phyloP scores from a whole-genome alignment of 2,888 invertebrate species.

The Drosophila koepferae region DNA sequence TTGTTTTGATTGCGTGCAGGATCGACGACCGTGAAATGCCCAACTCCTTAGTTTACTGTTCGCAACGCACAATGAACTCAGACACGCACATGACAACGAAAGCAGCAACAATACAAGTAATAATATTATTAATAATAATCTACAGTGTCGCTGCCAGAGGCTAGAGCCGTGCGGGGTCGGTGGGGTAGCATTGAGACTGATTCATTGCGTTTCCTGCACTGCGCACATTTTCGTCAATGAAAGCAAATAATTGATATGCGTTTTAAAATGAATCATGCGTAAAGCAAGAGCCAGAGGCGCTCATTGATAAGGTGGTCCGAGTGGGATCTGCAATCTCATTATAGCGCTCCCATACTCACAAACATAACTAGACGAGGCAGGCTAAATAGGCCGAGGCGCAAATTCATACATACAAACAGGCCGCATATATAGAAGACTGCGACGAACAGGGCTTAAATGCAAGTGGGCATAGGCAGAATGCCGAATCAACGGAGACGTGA shows the following conservation, averaged over 20 bases:
- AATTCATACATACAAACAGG: background rate
- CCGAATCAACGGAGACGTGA: slow-evolving; percentile 55
- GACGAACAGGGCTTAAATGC: slow-evolving; percentile 44
- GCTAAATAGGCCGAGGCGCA: slow-evolving; percentile 58
- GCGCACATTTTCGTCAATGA: slow-evolving; percentile 74
- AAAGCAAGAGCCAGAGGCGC: slow-evolving; percentile 19
- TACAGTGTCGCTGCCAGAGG: slow-evolving; percentile 6
- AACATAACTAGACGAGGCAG: background rate
- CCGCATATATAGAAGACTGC: background rate
- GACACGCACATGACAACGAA: slow-evolving; percentile 48
- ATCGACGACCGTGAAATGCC: slow-evolving; percentile 80
- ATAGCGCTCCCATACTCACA: background rate
- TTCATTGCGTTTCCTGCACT: slow-evolving; percentile 57
- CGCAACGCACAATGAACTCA: slow-evolving; percentile 78
- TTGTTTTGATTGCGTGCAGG: slow-evolving; percentile 66
- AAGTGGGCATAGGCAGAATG: slow-evolving; percentile 59
- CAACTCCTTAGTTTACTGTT: slow-evolving; percentile 37
- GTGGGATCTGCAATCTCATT: slow-evolving; percentile 9
- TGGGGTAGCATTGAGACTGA: slow-evolving; percentile 35
- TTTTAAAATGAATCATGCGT: slow-evolving; percentile 76
- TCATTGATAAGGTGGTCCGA: slow-evolving; percentile 52
- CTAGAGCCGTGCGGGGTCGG: slow-evolving; percentile 8
- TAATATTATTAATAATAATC: slow-evolving; percentile 12
- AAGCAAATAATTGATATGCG: slow-evolving; percentile 65
- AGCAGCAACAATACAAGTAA: slow-evolving; percentile 27